phyloP scores from a whole-genome alignment of 64 coral and sea anemone genomes.

The Actinia equina region DNA sequence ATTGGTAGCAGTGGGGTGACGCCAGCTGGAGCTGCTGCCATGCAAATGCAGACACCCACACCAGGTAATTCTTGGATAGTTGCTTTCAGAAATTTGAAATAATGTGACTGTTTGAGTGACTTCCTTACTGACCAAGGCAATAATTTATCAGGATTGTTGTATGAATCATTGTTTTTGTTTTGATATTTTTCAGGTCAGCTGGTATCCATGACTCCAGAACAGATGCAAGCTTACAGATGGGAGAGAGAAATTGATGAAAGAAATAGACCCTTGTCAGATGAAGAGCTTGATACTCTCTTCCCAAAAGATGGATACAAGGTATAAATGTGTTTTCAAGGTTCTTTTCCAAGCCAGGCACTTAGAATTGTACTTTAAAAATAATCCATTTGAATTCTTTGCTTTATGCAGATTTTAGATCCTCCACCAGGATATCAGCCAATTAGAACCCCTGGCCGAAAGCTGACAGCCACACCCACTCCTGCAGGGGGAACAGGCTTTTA shows the following conservation, averaged over 20 bases:
- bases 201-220: conserved; percentile 96
- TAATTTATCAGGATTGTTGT: not conserved
- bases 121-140: not conserved
- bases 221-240: conserved; percentile 99
- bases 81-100: not conserved
- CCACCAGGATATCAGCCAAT: conserved; percentile 98
- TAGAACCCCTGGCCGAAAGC: conserved; percentile 87
- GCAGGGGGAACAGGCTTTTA: conserved; percentile 89
- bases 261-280: conserved; percentile 88
- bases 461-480: conserved; percentile 95
- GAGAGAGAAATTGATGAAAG: conserved; percentile 98
- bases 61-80: conserved; percentile 57
- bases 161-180: not conserved
- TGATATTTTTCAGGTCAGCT: conserved; percentile 56
- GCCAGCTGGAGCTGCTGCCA: conserved; percentile 81
- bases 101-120: too few species aligned
- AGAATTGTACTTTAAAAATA: not conserved
- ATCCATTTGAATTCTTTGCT: not conserved
- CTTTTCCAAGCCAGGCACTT: not conserved
- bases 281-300: conserved; percentile 88
- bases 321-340: not conserved
- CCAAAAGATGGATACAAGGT: conserved; percentile 99
- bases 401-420: conserved; percentile 82
- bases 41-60: conserved; percentile 99
- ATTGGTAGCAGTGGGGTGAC: conserved; percentile 92